These are phyloP conservation scores for Caerostris darwini DNA, from an alignment of 1,140 invertebrate species.

Conservation along the genomic window DNA sequence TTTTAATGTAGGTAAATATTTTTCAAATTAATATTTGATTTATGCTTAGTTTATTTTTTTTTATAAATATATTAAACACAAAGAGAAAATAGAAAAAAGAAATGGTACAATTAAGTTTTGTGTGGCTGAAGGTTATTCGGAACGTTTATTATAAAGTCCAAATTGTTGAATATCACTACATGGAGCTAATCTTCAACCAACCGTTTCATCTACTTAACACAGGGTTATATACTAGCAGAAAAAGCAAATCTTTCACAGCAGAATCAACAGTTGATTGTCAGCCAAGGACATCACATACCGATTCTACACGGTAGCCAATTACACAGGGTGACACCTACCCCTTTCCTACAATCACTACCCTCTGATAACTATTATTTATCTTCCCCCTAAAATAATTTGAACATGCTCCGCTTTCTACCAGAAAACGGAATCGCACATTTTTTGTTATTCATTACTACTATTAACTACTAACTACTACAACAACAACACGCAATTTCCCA, in stretches of 20 bases:
- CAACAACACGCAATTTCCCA: background rate
- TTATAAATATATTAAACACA: no score
- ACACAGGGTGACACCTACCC: background rate
- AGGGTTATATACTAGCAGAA: background rate
- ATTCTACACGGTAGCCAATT: background rate
- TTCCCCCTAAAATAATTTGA: background rate
- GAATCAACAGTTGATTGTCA: constrained; percentile 24
- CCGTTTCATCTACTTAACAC: background rate
- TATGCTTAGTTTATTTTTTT: no score
- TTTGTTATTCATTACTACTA: background rate
- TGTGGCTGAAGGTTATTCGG: no score
- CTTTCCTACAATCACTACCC: background rate
- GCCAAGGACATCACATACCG: background rate
- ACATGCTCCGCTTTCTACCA: background rate
- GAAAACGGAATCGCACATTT: background rate
- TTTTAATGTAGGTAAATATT: no score
- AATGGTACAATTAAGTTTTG: no score
- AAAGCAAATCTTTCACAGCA: background rate
- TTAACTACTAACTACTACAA: background rate
- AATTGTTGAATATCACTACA: background rate
- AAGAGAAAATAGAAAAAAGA: no score
- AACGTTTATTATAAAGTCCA: no score
- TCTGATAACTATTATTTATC: constrained; percentile 6
- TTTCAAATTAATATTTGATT: no score
- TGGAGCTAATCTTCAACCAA: background rate